A percentile compares a stretch with the other conserved stretches of the same genome.
Evolutionary conservation across 2,888 invertebrate genomes (phyloP).

Genomic region (Halictus ligatus): DNA sequence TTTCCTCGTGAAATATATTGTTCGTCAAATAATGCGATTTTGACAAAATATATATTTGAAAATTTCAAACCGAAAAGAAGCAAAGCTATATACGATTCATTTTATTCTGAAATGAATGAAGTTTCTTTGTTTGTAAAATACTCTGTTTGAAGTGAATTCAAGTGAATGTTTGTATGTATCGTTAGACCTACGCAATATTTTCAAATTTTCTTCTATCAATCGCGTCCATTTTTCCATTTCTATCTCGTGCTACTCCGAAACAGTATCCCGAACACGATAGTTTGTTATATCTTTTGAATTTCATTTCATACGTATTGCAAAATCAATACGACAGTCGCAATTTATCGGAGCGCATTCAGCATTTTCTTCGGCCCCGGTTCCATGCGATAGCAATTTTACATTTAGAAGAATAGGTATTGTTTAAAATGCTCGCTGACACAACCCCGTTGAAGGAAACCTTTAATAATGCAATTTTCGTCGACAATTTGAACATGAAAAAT

Average conservation of each 20-base stretch:
- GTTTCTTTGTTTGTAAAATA: neutral
- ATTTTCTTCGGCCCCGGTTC: neutral
- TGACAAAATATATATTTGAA: too few relatives aligned
- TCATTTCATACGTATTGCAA: slow-evolving; percentile 12
- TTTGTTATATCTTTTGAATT: neutral
- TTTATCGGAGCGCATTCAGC: slow-evolving; percentile 8
- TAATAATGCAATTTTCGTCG: neutral
- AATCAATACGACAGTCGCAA: slow-evolving; percentile 1
- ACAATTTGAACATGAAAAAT: neutral
- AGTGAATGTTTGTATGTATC: neutral
- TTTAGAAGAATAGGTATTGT: neutral
- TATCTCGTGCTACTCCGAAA: too few relatives aligned
- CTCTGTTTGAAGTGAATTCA: too few relatives aligned
- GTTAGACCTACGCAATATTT: neutral
- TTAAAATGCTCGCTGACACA: neutral
- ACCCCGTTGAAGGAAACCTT: neutral
- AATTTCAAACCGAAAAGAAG: too few relatives aligned
- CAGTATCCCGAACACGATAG: neutral
- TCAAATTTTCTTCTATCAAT: neutral
- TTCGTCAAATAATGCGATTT: too few relatives aligned
- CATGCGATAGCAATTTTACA: neutral
- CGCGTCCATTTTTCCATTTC: neutral
- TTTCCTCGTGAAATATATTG: too few relatives aligned
- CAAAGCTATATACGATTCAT: too few relatives aligned
- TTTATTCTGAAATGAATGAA: too few relatives aligned